Conservation (phyloP, 2,113 vertebrate species). For the Pholis gunnellus region DNA sequence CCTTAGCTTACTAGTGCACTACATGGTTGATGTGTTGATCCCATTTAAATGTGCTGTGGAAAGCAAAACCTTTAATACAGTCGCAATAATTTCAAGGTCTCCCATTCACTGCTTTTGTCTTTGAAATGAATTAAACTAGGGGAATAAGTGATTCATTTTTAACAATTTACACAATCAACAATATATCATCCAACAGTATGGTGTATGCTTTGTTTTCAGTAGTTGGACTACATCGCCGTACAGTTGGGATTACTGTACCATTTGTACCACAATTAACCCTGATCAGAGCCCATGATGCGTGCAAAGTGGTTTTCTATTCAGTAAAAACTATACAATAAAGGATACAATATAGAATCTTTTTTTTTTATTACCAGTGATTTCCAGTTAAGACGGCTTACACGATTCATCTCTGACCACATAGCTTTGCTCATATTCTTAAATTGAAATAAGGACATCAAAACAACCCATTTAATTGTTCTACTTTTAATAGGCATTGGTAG, state of each 20-base stretch:
- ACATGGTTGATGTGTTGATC: neutral
- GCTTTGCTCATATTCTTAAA: neutral
- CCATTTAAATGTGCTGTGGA: neutral
- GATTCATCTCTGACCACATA: slow-evolving; percentile 10
- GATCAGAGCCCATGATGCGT: neutral
- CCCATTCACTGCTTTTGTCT: slow-evolving; percentile 14
- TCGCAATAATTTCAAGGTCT: slow-evolving; percentile 5
- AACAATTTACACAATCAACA: neutral
- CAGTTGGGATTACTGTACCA: neutral
- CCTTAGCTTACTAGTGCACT: neutral
- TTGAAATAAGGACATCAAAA: neutral
- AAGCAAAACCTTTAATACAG: neutral
- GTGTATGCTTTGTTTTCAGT: neutral
- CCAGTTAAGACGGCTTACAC: neutral
- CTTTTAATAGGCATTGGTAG: neutral
- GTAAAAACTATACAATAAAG: neutral
- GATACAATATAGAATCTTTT: neutral
- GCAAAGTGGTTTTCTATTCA: neutral
- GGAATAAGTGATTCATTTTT: neutral
- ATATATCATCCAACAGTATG: neutral
- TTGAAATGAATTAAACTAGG: slow-evolving; percentile 1
- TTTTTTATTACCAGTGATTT: slow-evolving; percentile 3
- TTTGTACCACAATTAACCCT: neutral
- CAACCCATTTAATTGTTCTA: neutral
- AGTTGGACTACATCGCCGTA: neutral